These are phyloP conservation scores for Nephotettix cincticeps DNA, from an alignment of 1,140 invertebrate genomes.

Conservation along the genomic window DNA sequence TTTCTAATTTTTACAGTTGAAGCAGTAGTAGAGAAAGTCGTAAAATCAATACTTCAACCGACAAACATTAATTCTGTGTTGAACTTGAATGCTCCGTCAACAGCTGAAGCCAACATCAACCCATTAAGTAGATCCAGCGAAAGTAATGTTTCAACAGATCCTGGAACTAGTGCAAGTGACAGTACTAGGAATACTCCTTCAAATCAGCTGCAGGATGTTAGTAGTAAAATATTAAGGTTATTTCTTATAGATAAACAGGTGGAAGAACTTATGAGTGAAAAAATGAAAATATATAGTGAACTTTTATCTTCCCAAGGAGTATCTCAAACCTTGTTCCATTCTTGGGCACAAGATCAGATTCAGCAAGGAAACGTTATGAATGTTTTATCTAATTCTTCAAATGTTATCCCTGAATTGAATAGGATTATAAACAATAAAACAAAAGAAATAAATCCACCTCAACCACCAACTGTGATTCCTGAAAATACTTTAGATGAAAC, in stretches of 20 bases:
- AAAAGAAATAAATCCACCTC: not conserved
- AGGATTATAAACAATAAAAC: not conserved
- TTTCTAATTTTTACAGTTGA: slow-evolving; percentile 3
- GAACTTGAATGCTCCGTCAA: not conserved
- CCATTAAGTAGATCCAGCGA: not conserved
- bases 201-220: not conserved
- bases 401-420: not conserved
- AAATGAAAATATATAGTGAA: slow-evolving; percentile 24
- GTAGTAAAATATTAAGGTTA: slow-evolving; percentile 1
- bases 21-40: not conserved
- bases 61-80: not conserved
- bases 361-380: slow-evolving; percentile 3
- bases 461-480: not conserved
- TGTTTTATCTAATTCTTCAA: not conserved
- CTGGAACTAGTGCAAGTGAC: not conserved
- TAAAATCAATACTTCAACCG: not conserved
- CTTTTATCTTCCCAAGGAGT: slow-evolving; percentile 5
- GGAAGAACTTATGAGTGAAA: not conserved
- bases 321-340: not conserved
- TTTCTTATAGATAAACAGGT: slow-evolving; percentile 23
- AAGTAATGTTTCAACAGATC: not conserved
- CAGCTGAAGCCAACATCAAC: not conserved
- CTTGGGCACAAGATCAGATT: slow-evolving; percentile 12
- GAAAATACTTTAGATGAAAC: not conserved
- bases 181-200: not conserved